Conservation (phyloP, 2,888 invertebrate genomes). For the Nebria brevicollis region DNA sequence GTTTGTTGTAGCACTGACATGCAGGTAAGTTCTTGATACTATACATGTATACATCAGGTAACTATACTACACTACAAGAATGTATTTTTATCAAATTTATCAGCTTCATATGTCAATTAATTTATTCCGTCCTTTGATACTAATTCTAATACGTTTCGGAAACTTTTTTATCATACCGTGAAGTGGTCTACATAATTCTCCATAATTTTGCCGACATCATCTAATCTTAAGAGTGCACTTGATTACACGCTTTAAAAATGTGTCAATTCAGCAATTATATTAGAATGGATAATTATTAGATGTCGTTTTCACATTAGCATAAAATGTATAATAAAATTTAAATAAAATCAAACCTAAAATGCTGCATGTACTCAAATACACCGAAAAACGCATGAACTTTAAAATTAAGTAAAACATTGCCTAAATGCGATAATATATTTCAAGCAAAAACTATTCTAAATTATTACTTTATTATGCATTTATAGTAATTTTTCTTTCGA, state of each 20-base stretch:
- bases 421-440: too few relatives aligned
- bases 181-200: constrained; percentile 7
- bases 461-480: too few relatives aligned
- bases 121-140: not conserved
- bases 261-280: constrained; percentile 21
- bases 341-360: not conserved
- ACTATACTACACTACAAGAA: not conserved
- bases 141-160: not conserved
- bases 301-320: not conserved
- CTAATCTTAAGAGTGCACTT: constrained; percentile 19
- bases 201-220: constrained; percentile 24
- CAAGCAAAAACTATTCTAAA: too few relatives aligned
- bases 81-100: not conserved
- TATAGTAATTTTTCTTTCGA: too few relatives aligned
- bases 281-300: not conserved
- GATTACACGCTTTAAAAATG: constrained; percentile 15
- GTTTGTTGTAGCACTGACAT: not conserved
- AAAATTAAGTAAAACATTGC: too few relatives aligned
- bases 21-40: not conserved
- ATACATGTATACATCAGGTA: not conserved
- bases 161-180: not conserved
- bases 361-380: not conserved
- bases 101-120: not conserved
- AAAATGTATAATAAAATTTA: not conserved
- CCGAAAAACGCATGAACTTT: too few relatives aligned